Evolutionary conservation across 1,140 invertebrate genomes (phyloP).

Genomic region (Scaptomyza pallida): DNA sequence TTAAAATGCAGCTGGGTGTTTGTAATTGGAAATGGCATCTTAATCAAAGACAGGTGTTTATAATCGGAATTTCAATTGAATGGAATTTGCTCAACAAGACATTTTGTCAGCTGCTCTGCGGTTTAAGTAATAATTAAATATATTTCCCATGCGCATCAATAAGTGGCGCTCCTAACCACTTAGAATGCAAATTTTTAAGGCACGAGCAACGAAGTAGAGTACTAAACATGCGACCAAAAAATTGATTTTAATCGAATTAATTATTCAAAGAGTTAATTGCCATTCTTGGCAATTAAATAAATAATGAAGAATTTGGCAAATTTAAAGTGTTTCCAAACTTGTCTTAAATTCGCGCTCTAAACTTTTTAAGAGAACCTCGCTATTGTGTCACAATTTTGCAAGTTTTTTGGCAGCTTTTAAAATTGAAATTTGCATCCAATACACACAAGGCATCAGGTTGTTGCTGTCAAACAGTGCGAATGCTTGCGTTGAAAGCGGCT

Average conservation of each 20-base stretch:
- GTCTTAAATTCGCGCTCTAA: background rate
- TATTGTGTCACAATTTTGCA: slow-evolving; percentile 28
- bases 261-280: background rate
- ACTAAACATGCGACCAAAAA: background rate
- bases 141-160: slow-evolving; percentile 24
- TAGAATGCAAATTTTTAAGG: background rate
- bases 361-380: slow-evolving; percentile 8
- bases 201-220: too few species aligned
- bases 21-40: slow-evolving; percentile 1
- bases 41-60: slow-evolving; percentile 58
- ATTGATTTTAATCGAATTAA: background rate
- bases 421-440: slow-evolving; percentile 66
- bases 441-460: slow-evolving; percentile 47
- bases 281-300: too few species aligned
- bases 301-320: too few species aligned
- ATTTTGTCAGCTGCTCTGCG: slow-evolving; percentile 53
- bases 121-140: slow-evolving; percentile 57
- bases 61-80: slow-evolving; percentile 60
- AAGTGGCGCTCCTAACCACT: background rate
- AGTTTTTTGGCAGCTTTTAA: slow-evolving; percentile 51
- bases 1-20: slow-evolving; percentile 5
- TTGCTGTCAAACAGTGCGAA: background rate
- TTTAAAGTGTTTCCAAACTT: background rate
- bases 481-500: slow-evolving; percentile 48
- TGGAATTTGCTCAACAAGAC: slow-evolving; percentile 34